A percentile compares a stretch with the other conserved stretches of the same genome.
These are phyloP conservation scores for Microtus obscurus DNA, from an alignment of 2,797 vertebrate species.

Conservation along the genomic window DNA sequence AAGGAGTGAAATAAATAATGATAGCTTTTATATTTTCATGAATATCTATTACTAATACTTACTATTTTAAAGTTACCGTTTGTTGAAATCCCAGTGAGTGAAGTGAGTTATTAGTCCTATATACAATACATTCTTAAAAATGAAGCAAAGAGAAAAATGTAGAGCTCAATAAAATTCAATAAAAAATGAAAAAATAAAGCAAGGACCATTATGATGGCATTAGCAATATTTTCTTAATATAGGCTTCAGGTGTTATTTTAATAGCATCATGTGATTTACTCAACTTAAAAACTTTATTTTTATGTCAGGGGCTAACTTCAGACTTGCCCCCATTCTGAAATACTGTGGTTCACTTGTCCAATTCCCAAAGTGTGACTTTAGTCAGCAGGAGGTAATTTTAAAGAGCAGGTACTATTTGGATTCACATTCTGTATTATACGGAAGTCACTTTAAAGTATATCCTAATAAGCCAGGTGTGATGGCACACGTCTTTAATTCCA, in stretches of 20 bases:
- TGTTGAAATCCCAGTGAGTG: not conserved
- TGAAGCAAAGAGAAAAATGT: not conserved
- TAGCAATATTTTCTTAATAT: constrained; percentile 4
- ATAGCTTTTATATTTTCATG: not conserved
- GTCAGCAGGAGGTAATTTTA: not conserved
- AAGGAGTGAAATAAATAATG: not conserved
- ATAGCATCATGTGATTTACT: not conserved
- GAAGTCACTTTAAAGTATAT: constrained; percentile 25
- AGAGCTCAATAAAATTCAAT: too few species aligned
- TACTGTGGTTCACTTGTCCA: not conserved
- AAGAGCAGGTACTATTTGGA: not conserved
- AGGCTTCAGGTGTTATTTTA: constrained; percentile 25
- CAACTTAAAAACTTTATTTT: constrained; percentile 1
- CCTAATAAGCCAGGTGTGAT: not conserved
- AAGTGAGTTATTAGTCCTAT: not conserved
- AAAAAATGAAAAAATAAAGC: not conserved
- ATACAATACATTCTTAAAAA: not conserved
- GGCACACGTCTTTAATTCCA: not conserved
- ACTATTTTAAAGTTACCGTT: not conserved
- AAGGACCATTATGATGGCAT: not conserved
- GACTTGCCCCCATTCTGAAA: not conserved
- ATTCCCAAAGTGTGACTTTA: not conserved
- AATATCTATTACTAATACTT: not conserved
- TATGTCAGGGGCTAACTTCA: not conserved
- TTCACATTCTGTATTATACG: not conserved